Percentiles rank a stretch among this genome's conserved stretches.
phyloP scores from a whole-genome alignment of 2,797 vertebrate species.

The Acanthornis magna region DNA sequence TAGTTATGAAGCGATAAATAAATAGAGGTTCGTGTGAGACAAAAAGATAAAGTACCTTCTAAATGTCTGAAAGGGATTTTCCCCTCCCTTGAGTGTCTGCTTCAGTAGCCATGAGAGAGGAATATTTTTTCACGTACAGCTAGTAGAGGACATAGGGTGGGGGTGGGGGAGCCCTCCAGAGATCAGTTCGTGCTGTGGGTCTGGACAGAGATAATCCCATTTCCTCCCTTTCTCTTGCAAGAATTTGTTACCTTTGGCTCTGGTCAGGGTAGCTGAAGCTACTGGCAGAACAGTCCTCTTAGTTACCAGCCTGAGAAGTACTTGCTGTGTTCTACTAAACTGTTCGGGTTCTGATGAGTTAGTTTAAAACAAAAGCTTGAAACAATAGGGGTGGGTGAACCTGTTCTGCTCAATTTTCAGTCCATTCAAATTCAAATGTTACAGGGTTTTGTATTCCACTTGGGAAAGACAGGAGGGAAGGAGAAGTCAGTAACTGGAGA shows the following conservation, averaged over 20 bases:
- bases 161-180: not conserved
- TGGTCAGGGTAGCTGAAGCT: not conserved
- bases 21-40: not conserved
- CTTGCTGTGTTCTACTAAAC: not conserved
- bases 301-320: not conserved
- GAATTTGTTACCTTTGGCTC: constrained; percentile 32
- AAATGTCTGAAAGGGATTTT: constrained; percentile 10
- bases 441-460: constrained; percentile 4
- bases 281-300: not conserved
- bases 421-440: constrained; percentile 44
- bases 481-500: not conserved
- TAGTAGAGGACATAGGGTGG: not conserved
- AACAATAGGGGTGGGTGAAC: not conserved
- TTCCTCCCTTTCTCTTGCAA: constrained; percentile 33
- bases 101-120: constrained; percentile 33
- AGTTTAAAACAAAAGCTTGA: constrained; percentile 19
- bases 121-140: constrained; percentile 46
- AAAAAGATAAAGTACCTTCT: not conserved
- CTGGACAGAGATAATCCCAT: constrained; percentile 27
- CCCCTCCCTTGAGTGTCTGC: not conserved
- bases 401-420: constrained; percentile 41
- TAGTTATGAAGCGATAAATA: not conserved
- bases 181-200: not conserved
- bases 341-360: not conserved
- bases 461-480: not conserved